phyloP scores from a whole-genome alignment of 2,888 invertebrate species.

The Beris morrisii region DNA sequence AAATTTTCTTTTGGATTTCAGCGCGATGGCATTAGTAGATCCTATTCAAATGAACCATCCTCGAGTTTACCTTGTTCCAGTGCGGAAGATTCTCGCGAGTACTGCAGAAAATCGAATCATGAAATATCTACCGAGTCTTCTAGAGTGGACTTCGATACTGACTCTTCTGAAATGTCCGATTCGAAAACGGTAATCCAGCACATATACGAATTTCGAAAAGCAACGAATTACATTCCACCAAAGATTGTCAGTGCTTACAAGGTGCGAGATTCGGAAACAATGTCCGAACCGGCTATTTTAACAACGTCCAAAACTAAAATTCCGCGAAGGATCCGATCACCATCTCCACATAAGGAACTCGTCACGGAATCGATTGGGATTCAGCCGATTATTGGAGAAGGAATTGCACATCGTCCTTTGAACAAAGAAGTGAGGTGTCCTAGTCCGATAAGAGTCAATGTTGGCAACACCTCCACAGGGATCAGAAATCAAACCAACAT shows the following conservation, averaged over 20 bases:
- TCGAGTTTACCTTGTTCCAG: conserved; percentile 25
- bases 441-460: conserved; percentile 6
- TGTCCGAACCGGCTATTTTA: conserved; percentile 14
- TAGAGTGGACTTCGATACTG: conserved; percentile 8
- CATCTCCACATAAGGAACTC: not conserved
- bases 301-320: conserved; percentile 15
- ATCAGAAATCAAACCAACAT: conserved; percentile 12
- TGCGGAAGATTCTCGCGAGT: conserved; percentile 22
- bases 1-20: conserved; percentile 1
- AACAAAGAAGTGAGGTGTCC: not conserved
- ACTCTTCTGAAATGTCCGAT: conserved; percentile 10
- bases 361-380: no score
- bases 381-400: not conserved
- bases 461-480: conserved; percentile 23
- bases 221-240: conserved; percentile 27
- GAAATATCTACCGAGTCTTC: conserved; percentile 22
- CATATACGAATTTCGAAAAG: conserved; percentile 33
- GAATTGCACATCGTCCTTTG: not conserved
- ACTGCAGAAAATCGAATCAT: conserved; percentile 26
- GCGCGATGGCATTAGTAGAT: conserved; percentile 7
- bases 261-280: not conserved
- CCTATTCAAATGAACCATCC: not conserved
- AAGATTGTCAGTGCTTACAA: conserved; percentile 25
- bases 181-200: conserved; percentile 32
- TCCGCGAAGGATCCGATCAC: not conserved